These are phyloP conservation scores for Erpetoichthys calabaricus DNA, from an alignment of 2,797 vertebrate species.

Conservation along the genomic window DNA sequence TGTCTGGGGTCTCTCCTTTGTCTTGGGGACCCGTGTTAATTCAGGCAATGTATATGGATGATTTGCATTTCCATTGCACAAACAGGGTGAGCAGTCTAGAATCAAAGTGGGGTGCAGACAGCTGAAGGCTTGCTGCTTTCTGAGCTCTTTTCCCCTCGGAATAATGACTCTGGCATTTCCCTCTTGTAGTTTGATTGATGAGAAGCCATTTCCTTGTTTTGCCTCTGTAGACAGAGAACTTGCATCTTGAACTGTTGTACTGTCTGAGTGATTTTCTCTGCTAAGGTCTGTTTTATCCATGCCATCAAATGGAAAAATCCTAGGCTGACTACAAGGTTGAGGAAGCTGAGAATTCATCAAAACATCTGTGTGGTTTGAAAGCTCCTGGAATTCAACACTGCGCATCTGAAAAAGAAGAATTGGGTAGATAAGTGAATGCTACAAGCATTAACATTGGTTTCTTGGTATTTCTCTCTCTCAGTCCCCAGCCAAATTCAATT, in stretches of 20 bases:
- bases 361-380: conserved; percentile 17
- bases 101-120: conserved; percentile 21
- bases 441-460: conserved; percentile 21
- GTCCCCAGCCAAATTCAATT: conserved; percentile 20
- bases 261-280: conserved; percentile 27
- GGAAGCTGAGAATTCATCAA: conserved; percentile 12
- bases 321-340: conserved; percentile 16
- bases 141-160: conserved; percentile 6
- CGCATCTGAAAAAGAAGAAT: conserved; percentile 9
- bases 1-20: conserved; percentile 8
- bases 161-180: conserved; percentile 23
- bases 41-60: conserved; percentile 14
- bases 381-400: conserved; percentile 4
- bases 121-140: conserved; percentile 25
- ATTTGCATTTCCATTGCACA: conserved; percentile 3
- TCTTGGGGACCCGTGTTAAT: conserved; percentile 8
- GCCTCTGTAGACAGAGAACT: conserved; percentile 29
- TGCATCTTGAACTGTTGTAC: conserved; percentile 25
- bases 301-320: conserved; percentile 23
- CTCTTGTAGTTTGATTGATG: conserved; percentile 43
- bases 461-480: background rate
- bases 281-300: conserved; percentile 25
- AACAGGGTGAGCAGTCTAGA: conserved; percentile 16
- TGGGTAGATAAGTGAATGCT: conserved; percentile 16
- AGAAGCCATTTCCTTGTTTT: conserved; percentile 39